Evolutionary conservation across 30 jellyfish, hydroid and myxozoan genomes (phyloP).

Genomic region (Catostylus mosaicus): DNA sequence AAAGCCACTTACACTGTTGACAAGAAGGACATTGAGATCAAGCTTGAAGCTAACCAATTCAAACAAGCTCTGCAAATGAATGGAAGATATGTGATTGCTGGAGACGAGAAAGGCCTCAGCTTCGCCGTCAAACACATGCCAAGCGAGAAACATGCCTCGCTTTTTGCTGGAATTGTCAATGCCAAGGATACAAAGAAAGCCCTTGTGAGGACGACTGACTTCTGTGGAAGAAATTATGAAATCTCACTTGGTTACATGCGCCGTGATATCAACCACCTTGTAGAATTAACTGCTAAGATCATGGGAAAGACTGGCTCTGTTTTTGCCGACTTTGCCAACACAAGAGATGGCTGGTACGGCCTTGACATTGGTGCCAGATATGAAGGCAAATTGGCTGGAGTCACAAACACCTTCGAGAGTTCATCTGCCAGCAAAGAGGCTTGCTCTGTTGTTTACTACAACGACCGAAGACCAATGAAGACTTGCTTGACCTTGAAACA

Average conservation of each 20-base stretch:
- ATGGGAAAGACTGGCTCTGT: slow-evolving; percentile 57
- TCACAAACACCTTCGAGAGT: slow-evolving; percentile 3
- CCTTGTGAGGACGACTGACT: slow-evolving; percentile 42
- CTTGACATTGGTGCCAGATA: slow-evolving; percentile 63
- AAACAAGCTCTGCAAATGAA: slow-evolving; percentile 75
- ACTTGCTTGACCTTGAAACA: slow-evolving; percentile 33
- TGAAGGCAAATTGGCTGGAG: slow-evolving; percentile 32
- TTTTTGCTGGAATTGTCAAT: slow-evolving; percentile 78
- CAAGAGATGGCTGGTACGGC: slow-evolving; percentile 5
- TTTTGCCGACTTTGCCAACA: slow-evolving; percentile 20
- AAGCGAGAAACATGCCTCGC: slow-evolving; percentile 52
- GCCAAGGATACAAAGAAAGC: slow-evolving; percentile 43
- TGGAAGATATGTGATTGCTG: slow-evolving; percentile 62
- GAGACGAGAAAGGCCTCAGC: slow-evolving; percentile 72
- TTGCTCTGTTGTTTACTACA: slow-evolving; percentile 57
- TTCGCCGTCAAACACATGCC: slow-evolving; percentile 77
- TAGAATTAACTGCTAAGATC: slow-evolving; percentile 31
- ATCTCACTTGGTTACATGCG: slow-evolving; percentile 54
- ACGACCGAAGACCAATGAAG: slow-evolving; percentile 49
- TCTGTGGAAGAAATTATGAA: slow-evolving; percentile 36
- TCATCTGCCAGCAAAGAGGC: slow-evolving; percentile 21
- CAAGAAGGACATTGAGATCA: slow-evolving; percentile 61
- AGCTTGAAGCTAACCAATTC: slow-evolving; percentile 84
- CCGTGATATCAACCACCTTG: slow-evolving; percentile 18
- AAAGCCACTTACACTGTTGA: slow-evolving; percentile 62